phyloP scores from a whole-genome alignment of 2,888 invertebrate genomes.

The Sericinus montela region DNA sequence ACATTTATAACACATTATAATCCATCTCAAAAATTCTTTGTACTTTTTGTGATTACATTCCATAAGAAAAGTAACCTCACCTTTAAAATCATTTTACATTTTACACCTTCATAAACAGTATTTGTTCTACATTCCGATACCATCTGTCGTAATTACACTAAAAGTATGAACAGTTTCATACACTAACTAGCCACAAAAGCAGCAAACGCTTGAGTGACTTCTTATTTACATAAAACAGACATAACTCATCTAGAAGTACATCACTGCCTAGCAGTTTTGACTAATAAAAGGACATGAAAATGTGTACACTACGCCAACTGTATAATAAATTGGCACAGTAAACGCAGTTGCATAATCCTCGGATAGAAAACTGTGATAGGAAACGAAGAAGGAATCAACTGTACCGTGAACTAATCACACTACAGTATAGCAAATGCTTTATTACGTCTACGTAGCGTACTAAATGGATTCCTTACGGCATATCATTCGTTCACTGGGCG shows the following conservation, averaged over 20 bases:
- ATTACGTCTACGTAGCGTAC: constrained; percentile 2
- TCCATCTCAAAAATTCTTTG: constrained; percentile 58
- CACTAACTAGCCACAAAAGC: constrained; percentile 32
- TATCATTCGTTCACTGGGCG: constrained; percentile 32
- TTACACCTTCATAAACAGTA: constrained; percentile 52
- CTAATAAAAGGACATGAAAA: not conserved
- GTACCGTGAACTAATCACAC: not conserved
- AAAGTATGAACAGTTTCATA: constrained; percentile 54
- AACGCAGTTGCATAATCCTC: not conserved
- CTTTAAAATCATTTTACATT: constrained; percentile 52
- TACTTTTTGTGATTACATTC: constrained; percentile 65
- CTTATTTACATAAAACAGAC: constrained; percentile 22
- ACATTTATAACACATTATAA: constrained; percentile 37
- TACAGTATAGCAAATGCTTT: not conserved
- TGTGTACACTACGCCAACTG: not conserved
- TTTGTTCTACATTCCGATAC: constrained; percentile 40
- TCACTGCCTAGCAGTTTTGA: not conserved
- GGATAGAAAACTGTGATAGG: not conserved
- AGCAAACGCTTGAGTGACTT: constrained; percentile 17
- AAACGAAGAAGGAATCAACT: not conserved
- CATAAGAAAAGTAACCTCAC: constrained; percentile 58
- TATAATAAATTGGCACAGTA: not conserved
- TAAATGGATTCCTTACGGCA: constrained; percentile 17
- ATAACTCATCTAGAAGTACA: constrained; percentile 5
- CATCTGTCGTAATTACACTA: constrained; percentile 57